Conservation (phyloP, 2,797 vertebrate species). For the Galaxias olidus region DNA sequence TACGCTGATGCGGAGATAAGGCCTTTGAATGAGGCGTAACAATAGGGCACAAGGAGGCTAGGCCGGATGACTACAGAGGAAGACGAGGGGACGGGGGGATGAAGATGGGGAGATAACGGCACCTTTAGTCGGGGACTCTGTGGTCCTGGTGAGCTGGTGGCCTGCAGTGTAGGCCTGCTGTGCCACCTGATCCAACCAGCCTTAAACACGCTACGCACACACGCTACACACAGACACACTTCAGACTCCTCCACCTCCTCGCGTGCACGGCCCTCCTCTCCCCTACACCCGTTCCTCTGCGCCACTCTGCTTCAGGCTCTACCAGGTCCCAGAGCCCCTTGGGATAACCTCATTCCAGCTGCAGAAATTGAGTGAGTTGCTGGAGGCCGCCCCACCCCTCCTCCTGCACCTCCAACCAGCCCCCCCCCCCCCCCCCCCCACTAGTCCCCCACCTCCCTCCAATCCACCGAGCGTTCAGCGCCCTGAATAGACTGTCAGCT, state of each 20-base stretch:
- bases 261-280: neutral
- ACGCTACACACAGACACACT: slow-evolving; percentile 17
- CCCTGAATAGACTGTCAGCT: slow-evolving; percentile 76
- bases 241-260: slow-evolving; percentile 3
- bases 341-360: slow-evolving; percentile 62
- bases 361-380: slow-evolving; percentile 59
- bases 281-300: neutral
- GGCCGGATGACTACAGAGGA: slow-evolving; percentile 19
- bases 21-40: slow-evolving; percentile 13
- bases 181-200: slow-evolving; percentile 14
- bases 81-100: slow-evolving; percentile 24
- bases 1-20: slow-evolving; percentile 29
- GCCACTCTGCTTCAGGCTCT: slow-evolving; percentile 36
- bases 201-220: slow-evolving; percentile 2
- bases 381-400: slow-evolving; percentile 22
- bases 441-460: neutral
- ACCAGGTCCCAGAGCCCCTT: slow-evolving; percentile 39
- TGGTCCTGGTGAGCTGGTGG: slow-evolving; percentile 27
- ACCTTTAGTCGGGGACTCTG: slow-evolving; percentile 23
- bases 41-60: slow-evolving; percentile 8
- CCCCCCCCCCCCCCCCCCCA: neutral
- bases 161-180: slow-evolving; percentile 24
- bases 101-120: slow-evolving; percentile 34
- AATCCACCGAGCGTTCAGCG: slow-evolving; percentile 53
- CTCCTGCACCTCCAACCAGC: too few relatives aligned